These are phyloP conservation scores for Microplitis demolitor DNA, from an alignment of 1,140 invertebrate genomes.

Conservation along the genomic window DNA sequence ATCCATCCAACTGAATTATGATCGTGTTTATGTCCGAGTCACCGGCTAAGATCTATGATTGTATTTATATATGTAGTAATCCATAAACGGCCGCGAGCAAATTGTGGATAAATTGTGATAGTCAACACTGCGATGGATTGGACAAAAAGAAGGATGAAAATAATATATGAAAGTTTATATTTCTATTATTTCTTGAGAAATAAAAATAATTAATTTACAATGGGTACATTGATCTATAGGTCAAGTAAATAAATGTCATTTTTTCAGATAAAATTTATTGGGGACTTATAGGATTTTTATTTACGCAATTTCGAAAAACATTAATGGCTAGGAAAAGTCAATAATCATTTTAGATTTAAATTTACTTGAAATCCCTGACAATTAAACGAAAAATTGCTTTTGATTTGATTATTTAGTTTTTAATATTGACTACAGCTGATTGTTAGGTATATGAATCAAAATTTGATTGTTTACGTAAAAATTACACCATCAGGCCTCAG, in stretches of 20 bases:
- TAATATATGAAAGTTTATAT: neutral
- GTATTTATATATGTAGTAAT: neutral
- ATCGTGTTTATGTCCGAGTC: neutral
- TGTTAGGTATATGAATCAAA: too few relatives aligned
- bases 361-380: too few relatives aligned
- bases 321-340: too few relatives aligned
- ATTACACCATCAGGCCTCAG: too few relatives aligned
- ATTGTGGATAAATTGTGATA: neutral
- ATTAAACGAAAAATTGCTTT: too few relatives aligned
- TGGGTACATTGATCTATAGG: neutral
- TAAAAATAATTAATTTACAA: neutral
- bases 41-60: neutral
- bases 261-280: too few relatives aligned
- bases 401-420: too few relatives aligned
- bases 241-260: neutral
- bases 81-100: neutral
- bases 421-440: too few relatives aligned
- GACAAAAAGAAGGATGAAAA: neutral
- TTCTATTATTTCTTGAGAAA: neutral
- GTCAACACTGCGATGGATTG: neutral
- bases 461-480: too few relatives aligned
- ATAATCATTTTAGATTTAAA: too few relatives aligned
- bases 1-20: constrained; percentile 10
- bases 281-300: too few relatives aligned
- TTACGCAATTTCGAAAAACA: too few relatives aligned